These are phyloP conservation scores for Pipra filicauda DNA, from an alignment of 2,113 vertebrate species.

Conservation along the genomic window DNA sequence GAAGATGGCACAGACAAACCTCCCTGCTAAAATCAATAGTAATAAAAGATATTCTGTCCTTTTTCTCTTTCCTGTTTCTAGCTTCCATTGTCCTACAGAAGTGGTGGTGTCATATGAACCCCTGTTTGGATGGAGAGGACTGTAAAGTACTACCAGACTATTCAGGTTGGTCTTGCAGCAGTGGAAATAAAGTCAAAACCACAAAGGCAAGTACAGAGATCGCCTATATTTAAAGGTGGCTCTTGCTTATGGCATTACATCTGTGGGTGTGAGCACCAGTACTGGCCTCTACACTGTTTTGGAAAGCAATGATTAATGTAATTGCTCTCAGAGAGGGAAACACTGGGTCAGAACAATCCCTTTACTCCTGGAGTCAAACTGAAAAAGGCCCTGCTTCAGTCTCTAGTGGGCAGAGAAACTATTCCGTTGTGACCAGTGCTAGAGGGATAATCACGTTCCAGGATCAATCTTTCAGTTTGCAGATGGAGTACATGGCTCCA, in stretches of 20 bases:
- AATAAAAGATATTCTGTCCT: neutral
- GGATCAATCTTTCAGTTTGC: neutral
- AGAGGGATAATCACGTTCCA: neutral
- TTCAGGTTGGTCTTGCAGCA: constrained; percentile 98
- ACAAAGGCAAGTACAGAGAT: constrained; percentile 87
- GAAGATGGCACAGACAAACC: neutral
- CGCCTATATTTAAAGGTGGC: neutral
- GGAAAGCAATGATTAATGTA: neutral
- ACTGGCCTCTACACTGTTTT: neutral
- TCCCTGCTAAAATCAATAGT: neutral
- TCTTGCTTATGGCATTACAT: neutral
- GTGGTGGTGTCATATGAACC: constrained; percentile 98
- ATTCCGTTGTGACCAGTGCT: neutral
- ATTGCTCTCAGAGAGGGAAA: neutral
- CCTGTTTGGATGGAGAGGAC: constrained; percentile 94
- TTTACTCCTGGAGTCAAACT: neutral
- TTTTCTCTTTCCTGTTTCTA: constrained; percentile 58
- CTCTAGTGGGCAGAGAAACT: neutral
- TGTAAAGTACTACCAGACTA: constrained; percentile 95
- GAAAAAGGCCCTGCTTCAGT: neutral
- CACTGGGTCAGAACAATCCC: neutral
- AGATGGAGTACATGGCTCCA: neutral
- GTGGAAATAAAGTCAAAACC: constrained; percentile 98
- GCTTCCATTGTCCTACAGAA: constrained; percentile 94
- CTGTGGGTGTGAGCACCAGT: neutral